Percentiles rank a stretch among this genome's conserved stretches.
phyloP scores from a whole-genome alignment of 1,140 invertebrate genomes.

The Gonioctena quinquepunctata region DNA sequence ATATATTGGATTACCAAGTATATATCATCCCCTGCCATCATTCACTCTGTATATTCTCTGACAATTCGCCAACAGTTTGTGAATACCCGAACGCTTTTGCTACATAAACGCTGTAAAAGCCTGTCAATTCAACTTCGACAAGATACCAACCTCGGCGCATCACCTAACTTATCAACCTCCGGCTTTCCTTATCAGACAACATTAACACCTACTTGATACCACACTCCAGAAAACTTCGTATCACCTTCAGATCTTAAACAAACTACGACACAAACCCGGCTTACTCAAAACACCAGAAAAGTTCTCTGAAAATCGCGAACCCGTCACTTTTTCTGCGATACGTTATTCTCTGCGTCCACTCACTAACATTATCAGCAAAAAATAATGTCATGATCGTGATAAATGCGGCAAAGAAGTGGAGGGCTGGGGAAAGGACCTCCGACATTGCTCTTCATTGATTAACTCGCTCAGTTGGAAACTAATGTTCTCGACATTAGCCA shows the following conservation, averaged over 20 bases:
- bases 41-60: no score
- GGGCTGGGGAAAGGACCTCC: slow-evolving; percentile 29
- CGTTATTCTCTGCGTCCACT: slow-evolving; percentile 55
- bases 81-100: no score
- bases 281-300: background rate
- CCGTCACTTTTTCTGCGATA: background rate
- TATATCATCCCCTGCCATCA: no score
- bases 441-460: slow-evolving; percentile 33
- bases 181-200: background rate
- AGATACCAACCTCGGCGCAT: no score
- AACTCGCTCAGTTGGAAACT: slow-evolving; percentile 45
- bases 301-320: background rate
- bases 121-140: no score
- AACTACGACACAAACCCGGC: background rate
- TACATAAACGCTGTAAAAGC: no score
- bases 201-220: background rate
- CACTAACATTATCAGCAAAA: slow-evolving; percentile 53
- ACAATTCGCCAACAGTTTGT: no score
- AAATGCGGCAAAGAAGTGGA: slow-evolving; percentile 6
- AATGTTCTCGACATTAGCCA: slow-evolving; percentile 48
- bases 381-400: slow-evolving; percentile 5
- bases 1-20: no score
- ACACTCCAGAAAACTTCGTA: no score
- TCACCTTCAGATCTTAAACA: background rate
- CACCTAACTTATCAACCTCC: no score